Evolutionary conservation across 2,113 vertebrate species (phyloP).

Genomic region (Brachirus orientalis): DNA sequence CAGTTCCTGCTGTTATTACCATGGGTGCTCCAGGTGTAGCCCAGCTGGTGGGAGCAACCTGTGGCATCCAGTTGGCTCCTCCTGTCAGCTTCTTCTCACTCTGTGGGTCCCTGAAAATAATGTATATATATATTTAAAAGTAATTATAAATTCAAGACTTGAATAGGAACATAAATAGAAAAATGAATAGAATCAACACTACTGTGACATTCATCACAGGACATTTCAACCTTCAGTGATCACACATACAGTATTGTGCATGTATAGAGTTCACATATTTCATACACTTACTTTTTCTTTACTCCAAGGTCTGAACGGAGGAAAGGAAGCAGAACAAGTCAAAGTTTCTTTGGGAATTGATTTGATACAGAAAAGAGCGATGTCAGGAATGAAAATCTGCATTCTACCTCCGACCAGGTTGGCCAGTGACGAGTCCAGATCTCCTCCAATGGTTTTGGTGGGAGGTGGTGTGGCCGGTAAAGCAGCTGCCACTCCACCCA

Average conservation of each 20-base stretch:
- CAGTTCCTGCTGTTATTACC: slow-evolving; percentile 75
- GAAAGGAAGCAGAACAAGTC: slow-evolving; percentile 40
- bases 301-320: slow-evolving; percentile 89
- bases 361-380: neutral
- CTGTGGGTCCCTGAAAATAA: slow-evolving; percentile 82
- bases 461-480: slow-evolving; percentile 70
- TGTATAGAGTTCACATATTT: slow-evolving; percentile 3
- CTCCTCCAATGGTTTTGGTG: slow-evolving; percentile 89
- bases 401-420: slow-evolving; percentile 95
- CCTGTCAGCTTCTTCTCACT: slow-evolving; percentile 96
- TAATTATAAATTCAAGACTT: too few species aligned
- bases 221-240: neutral
- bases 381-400: neutral
- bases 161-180: too few species aligned
- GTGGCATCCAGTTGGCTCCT: slow-evolving; percentile 96
- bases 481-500: slow-evolving; percentile 65
- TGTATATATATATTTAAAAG: neutral
- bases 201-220: too few species aligned
- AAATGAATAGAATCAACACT: neutral
- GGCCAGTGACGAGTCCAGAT: slow-evolving; percentile 95
- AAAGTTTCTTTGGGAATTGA: neutral
- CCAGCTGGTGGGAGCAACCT: slow-evolving; percentile 95
- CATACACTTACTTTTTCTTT: slow-evolving; percentile 93
- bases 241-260: neutral
- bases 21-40: slow-evolving; percentile 85